phyloP scores from a whole-genome alignment of 1,140 invertebrate genomes.

The Pygmarrhopalites habei region DNA sequence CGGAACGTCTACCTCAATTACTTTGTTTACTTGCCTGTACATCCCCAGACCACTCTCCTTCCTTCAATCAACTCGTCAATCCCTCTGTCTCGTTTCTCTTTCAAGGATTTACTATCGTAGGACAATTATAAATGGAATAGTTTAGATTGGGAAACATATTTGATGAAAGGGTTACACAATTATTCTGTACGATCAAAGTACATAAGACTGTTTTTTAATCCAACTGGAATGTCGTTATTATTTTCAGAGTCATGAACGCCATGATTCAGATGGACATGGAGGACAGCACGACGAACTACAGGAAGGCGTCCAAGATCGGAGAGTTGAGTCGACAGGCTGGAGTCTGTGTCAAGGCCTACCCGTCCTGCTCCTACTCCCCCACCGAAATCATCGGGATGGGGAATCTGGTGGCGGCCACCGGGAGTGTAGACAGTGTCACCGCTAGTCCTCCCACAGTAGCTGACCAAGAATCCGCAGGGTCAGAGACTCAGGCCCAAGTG shows the following conservation, averaged over 20 bases:
- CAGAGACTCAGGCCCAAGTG: neutral
- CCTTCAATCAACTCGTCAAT: too few species aligned
- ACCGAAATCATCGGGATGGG: constrained; percentile 28
- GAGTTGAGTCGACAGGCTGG: constrained; percentile 6
- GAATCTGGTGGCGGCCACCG: constrained; percentile 12
- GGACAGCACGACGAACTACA: constrained; percentile 31
- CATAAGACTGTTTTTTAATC: too few species aligned
- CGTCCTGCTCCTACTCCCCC: constrained; percentile 11
- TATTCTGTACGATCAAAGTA: too few species aligned
- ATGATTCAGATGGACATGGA: constrained; percentile 22
- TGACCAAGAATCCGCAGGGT: neutral
- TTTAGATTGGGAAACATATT: too few species aligned
- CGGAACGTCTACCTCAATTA: too few species aligned
- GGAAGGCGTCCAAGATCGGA: constrained; percentile 30
- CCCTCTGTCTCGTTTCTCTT: too few species aligned
- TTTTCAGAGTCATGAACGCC: constrained; percentile 23
- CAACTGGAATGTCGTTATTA: too few species aligned
- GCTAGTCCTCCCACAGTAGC: neutral
- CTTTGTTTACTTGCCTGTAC: too few species aligned
- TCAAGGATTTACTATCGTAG: too few species aligned
- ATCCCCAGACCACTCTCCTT: too few species aligned
- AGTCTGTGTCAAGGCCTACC: constrained; percentile 19
- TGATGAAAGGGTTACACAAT: too few species aligned
- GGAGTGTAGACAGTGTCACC: neutral
- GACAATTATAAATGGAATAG: too few species aligned